Conservation (phyloP, 2,797 vertebrate genomes). For the Adrianichthys oophorus region DNA sequence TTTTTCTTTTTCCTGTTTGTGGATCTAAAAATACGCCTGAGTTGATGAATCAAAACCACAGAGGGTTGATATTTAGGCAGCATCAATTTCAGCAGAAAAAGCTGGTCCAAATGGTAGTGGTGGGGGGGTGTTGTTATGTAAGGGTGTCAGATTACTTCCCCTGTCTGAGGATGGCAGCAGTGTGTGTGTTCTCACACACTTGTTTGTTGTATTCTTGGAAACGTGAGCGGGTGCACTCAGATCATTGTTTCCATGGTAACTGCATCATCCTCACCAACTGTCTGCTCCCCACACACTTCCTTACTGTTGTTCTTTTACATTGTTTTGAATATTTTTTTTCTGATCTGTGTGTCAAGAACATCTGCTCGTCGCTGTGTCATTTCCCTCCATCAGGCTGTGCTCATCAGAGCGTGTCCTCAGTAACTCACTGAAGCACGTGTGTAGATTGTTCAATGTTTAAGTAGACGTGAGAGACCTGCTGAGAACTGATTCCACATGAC, state of each 20-base stretch:
- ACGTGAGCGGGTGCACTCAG: constrained; percentile 23
- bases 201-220: constrained; percentile 24
- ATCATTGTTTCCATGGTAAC: constrained; percentile 68
- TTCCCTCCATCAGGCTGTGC: background rate
- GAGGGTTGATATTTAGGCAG: too few species aligned
- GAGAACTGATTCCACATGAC: too few species aligned
- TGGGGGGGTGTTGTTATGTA: constrained; percentile 33
- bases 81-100: too few species aligned
- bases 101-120: too few species aligned
- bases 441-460: too few species aligned
- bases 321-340: constrained; percentile 5
- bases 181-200: constrained; percentile 10
- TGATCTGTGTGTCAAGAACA: too few species aligned
- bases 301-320: constrained; percentile 1
- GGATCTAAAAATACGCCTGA: too few species aligned
- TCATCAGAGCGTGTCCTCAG: background rate
- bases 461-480: too few species aligned
- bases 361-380: background rate
- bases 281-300: constrained; percentile 14
- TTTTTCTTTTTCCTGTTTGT: too few species aligned
- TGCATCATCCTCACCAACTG: constrained; percentile 52
- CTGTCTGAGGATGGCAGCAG: constrained; percentile 2
- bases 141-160: constrained; percentile 9
- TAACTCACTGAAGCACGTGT: background rate
- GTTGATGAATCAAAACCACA: too few species aligned